A percentile compares a stretch with the other conserved stretches of the same genome.
Evolutionary conservation across 2,888 invertebrate species (phyloP).

Genomic region (Crocallis elinguaria): DNA sequence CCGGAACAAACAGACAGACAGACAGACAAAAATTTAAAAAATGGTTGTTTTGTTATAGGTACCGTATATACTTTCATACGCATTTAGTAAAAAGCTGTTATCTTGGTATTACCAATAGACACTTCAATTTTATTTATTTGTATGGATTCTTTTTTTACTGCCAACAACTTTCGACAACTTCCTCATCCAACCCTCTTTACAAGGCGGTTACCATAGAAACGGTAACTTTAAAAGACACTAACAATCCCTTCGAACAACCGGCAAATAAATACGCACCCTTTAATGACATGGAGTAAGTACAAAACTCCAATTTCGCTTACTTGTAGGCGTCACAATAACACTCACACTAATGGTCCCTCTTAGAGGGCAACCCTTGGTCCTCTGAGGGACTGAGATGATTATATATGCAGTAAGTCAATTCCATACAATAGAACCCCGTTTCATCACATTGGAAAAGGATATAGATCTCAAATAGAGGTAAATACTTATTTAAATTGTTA

Average conservation of each 20-base stretch:
- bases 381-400: slow-evolving; percentile 12
- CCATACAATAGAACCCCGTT: not conserved
- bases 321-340: slow-evolving; percentile 52
- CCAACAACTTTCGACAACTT: not conserved
- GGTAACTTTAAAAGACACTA: slow-evolving; percentile 19
- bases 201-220: slow-evolving; percentile 4
- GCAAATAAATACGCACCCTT: slow-evolving; percentile 27
- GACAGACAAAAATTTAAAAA: too few species aligned
- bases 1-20: too few species aligned
- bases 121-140: not conserved
- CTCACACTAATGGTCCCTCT: slow-evolving; percentile 47
- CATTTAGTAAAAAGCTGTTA: too few species aligned
- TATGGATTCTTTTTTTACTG: not conserved
- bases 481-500: too few species aligned
- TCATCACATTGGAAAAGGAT: too few species aligned
- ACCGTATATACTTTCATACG: too few species aligned
- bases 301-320: slow-evolving; percentile 41
- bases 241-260: slow-evolving; percentile 25
- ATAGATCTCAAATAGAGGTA: too few species aligned
- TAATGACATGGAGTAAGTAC: slow-evolving; percentile 39
- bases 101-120: too few species aligned
- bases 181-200: slow-evolving; percentile 4
- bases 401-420: slow-evolving; percentile 7
- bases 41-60: too few species aligned
- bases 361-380: slow-evolving; percentile 34